phyloP scores from a whole-genome alignment of 2,888 invertebrate genomes.

The Pristionchus japonicus region DNA sequence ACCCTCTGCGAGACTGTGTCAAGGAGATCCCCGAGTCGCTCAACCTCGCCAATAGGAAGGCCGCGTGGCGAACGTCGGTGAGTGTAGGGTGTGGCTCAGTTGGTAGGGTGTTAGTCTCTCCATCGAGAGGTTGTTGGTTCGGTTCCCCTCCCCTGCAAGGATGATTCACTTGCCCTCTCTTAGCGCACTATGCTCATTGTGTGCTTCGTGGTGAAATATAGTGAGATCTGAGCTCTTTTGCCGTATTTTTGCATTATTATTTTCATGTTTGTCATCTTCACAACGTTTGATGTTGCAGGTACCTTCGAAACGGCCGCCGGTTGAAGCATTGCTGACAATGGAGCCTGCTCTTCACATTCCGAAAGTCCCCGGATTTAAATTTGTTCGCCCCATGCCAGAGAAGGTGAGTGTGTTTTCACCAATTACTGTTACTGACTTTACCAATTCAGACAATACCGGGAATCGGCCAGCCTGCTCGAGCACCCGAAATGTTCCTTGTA shows the following conservation, averaged over 20 bases:
- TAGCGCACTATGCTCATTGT: conserved; percentile 38
- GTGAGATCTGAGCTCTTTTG: conserved; percentile 46
- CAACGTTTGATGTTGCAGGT: conserved; percentile 4
- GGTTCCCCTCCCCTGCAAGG: conserved; percentile 25
- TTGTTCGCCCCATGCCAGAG: conserved; percentile 50
- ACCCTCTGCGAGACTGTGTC: conserved; percentile 35
- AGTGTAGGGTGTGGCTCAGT: conserved; percentile 35
- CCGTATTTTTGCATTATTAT: not conserved
- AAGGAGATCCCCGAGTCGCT: conserved; percentile 54
- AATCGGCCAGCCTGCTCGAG: not conserved
- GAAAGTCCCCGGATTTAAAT: conserved; percentile 58
- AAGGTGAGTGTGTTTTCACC: not conserved
- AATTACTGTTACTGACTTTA: not conserved
- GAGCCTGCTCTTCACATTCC: conserved; percentile 50
- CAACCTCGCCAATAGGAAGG: conserved; percentile 48
- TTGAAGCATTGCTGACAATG: conserved; percentile 55
- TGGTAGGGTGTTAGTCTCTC: not conserved
- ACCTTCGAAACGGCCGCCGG: conserved; percentile 48
- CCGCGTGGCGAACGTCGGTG: conserved; percentile 51
- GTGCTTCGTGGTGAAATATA: conserved; percentile 35
- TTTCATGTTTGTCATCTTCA: not conserved
- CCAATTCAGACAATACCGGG: not conserved
- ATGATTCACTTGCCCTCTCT: conserved; percentile 48
- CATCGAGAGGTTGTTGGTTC: not conserved
- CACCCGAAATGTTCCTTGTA: conserved; percentile 48